A percentile compares a stretch with the other conserved stretches of the same genome.
Conservation (phyloP, 2,888 invertebrate genomes). For the Steromphala cineraria region DNA sequence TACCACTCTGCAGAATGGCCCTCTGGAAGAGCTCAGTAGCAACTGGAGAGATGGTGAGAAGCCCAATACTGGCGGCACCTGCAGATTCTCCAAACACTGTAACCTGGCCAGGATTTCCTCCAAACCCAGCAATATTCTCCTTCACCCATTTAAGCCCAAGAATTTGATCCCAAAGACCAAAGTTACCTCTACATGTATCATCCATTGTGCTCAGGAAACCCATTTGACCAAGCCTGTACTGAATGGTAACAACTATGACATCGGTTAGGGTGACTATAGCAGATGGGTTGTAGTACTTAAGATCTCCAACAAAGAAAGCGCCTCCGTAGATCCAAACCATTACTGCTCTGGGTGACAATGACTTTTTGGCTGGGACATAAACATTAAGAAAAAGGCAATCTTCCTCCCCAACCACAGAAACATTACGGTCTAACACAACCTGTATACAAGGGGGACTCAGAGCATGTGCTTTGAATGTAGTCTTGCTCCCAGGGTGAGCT, state of each 20-base stretch:
- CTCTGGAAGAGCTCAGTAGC: slow-evolving; percentile 40
- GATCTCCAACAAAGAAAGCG: slow-evolving; percentile 2
- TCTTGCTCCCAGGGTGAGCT: too few relatives aligned
- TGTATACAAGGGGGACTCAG: too few relatives aligned
- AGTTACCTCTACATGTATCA: slow-evolving; percentile 45
- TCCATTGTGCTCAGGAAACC: slow-evolving; percentile 48
- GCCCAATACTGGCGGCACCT: slow-evolving; percentile 40
- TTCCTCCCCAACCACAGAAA: slow-evolving; percentile 8
- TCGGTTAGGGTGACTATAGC: background rate
- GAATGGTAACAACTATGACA: slow-evolving; percentile 30
- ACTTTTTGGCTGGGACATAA: slow-evolving; percentile 12
- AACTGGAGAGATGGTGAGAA: slow-evolving; percentile 35
- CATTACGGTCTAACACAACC: too few relatives aligned
- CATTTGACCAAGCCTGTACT: slow-evolving; percentile 33
- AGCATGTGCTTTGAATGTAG: too few relatives aligned
- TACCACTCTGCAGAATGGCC: slow-evolving; percentile 41
- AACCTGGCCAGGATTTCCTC: slow-evolving; percentile 42
- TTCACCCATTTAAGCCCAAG: slow-evolving; percentile 52
- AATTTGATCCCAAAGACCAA: slow-evolving; percentile 49
- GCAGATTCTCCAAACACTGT: slow-evolving; percentile 54
- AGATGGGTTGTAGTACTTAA: background rate
- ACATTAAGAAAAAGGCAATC: slow-evolving; percentile 39
- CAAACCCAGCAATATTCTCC: slow-evolving; percentile 41
- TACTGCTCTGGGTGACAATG: slow-evolving; percentile 15
- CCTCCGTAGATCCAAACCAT: slow-evolving; percentile 35